Base-by-base conservation (phyloP, 2,113 vertebrate genomes). In the Mormoops blainvillei region DNA sequence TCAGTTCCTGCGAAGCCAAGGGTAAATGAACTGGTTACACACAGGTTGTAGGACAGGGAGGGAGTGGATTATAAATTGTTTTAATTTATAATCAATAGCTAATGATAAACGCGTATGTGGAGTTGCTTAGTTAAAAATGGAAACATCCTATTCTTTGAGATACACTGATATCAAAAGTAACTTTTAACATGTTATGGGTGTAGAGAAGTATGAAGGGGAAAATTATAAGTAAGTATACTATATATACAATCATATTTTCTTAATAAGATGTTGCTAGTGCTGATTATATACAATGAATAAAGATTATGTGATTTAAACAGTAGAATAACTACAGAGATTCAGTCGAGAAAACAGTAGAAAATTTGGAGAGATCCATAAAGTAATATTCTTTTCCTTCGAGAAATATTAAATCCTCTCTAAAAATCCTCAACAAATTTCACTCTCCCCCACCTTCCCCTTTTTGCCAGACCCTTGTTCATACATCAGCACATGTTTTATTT, bases 181-280 rank as follows among this genome's bases (percentile, higher is more conserved):
- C 67, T 93, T 96, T 48, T 83, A 86, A 71, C 33, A 70, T 50
- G n/a, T 74, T 94, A 56, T 84, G 22, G 13, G 7, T 68, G 10
- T 76, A 70, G 68, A 96, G 16, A 93, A 91, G 93, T 70, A 89
- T 36, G 65, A 89, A 92, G 7, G 33, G 86, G 22, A 89, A 94
- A 78, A 52, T 58, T 67, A 19, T 4, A 76, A 73, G 56, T 24
- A 45, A 50, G 13, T 70, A 7, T 81, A 20, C 16, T 58, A 38
- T 26, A 52, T 58, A 31, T 38, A 74, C 15, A 67, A 67, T 85
- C 95, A 20, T 65, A 1, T 85, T 83, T 89, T 67, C 58, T 63
- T 94, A 92, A 41, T 87, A 87, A 52, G 67, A 74, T 80, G 15
- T 8, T 80, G 19, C 18, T 76, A 33, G 4, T 81, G 31, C 50